Evolutionary conservation across 2,888 invertebrate genomes (phyloP), one percentile per base, ranked within the genome.

Genomic region (Melinopterus prodromus): DNA sequence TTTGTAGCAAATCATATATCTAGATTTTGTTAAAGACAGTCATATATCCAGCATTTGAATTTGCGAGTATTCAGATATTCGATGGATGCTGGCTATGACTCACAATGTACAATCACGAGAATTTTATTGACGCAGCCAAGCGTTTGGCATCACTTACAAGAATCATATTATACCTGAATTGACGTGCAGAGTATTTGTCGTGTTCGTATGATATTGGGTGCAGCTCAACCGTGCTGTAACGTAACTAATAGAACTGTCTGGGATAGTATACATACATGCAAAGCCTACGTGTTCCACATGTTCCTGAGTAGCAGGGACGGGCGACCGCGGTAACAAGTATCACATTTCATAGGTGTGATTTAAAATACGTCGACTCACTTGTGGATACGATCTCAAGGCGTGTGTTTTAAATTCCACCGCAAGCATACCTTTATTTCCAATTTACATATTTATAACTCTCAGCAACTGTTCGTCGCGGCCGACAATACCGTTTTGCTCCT

Each of bases 311-410:
- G 53, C 53, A 53, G 53, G 53, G 53, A 53, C 53, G 53, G 53
- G 53, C 53, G 53, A 53, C 7, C 12, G 53, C 53, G 53, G 53
- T 53, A 53, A 53, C 53, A 53, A 53, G 53, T 53, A 53, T 74
- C 74, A 74, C 74, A 37, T 74, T 74, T 74, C 74, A 74, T 74
- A 74, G 74, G 74, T 74, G 74, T 74, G 74, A 74, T 74, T 74
- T 74, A 74, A 74, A 74, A 74, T 53, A 53, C 53, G 53, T 53
- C 53, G 53, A 53, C 9, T 53, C 53, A 53, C 53, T 53, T 53
- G 53, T 53, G 53, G 53, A 53, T 53, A 53, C 53, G 53, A 53
- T 53, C 53, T 53, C 53, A 53, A 53, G 53, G 53, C 53, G 53
- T 53, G 53, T 53, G 53, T 53, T 53, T 53, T 53, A 53, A 53